Evolutionary conservation across 2,113 vertebrate species (phyloP).

Genomic region (Rhinolophus ferrumequinum): DNA sequence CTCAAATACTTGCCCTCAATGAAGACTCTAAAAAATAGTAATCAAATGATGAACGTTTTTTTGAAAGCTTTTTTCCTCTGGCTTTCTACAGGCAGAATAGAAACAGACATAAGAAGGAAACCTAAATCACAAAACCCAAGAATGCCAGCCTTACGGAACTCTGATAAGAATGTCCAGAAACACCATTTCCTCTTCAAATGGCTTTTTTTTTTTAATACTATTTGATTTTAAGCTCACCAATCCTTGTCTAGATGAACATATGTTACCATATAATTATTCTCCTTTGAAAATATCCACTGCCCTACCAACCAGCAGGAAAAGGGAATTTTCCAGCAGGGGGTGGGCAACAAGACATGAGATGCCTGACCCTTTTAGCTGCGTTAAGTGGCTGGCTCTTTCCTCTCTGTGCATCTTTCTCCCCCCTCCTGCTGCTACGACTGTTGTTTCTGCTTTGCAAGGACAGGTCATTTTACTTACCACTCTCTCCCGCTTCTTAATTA

Average conservation of each 20-base stretch:
- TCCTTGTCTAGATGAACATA: constrained; percentile 28
- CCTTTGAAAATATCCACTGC: constrained; percentile 34
- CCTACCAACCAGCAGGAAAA: constrained; percentile 51
- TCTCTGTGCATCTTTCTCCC: neutral
- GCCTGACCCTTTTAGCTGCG: constrained; percentile 49
- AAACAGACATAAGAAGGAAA: constrained; percentile 26
- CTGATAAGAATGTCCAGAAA: neutral
- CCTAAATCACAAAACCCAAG: neutral
- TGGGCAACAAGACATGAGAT: neutral
- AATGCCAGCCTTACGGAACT: neutral
- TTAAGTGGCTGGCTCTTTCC: constrained; percentile 19
- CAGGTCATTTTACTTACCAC: constrained; percentile 65
- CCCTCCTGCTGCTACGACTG: constrained; percentile 38
- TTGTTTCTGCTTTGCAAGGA: constrained; percentile 70
- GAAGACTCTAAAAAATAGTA: neutral
- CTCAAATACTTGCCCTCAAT: neutral
- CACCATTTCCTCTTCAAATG: neutral
- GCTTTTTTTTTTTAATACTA: neutral
- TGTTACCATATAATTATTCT: constrained; percentile 19
- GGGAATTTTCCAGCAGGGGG: constrained; percentile 17
- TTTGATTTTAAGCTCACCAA: constrained; percentile 62
- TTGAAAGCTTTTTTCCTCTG: neutral
- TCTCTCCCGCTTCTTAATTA: constrained; percentile 78
- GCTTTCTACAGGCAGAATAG: neutral
- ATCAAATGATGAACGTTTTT: neutral